These are phyloP conservation scores for Manis javanica DNA, from an alignment of 2,797 vertebrate species.

Conservation along the genomic window DNA sequence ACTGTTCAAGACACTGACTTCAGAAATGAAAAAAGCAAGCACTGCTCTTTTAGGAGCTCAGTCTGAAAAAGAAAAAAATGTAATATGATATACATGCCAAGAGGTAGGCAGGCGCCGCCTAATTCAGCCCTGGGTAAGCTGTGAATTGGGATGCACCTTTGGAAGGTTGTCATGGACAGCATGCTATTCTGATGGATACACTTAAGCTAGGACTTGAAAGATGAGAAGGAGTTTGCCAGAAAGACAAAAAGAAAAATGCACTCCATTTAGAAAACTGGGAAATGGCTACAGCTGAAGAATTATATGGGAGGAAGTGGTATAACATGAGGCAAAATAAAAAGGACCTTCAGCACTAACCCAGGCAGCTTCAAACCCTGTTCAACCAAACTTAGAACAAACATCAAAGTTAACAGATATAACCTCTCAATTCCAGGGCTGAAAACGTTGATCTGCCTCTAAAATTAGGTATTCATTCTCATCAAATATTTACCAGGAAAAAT, in stretches of 20 bases:
- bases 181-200: background rate
- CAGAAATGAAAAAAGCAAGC: slow-evolving; percentile 17
- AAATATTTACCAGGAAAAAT: background rate
- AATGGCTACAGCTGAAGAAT: background rate
- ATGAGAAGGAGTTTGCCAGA: background rate
- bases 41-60: slow-evolving; percentile 1
- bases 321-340: background rate
- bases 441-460: background rate
- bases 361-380: background rate
- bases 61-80: background rate
- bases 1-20: background rate
- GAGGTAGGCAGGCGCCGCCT: background rate
- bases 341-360: background rate
- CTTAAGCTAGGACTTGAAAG: background rate
- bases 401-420: background rate
- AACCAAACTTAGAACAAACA: background rate
- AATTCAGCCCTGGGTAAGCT: background rate
- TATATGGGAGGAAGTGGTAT: background rate
- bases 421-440: background rate
- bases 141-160: background rate
- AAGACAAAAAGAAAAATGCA: background rate
- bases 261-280: background rate
- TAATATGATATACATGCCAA: background rate
- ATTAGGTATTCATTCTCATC: background rate
- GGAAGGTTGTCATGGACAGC: background rate